Base-by-base conservation (phyloP, 2,888 invertebrate species). In the Apodemia zela region DNA sequence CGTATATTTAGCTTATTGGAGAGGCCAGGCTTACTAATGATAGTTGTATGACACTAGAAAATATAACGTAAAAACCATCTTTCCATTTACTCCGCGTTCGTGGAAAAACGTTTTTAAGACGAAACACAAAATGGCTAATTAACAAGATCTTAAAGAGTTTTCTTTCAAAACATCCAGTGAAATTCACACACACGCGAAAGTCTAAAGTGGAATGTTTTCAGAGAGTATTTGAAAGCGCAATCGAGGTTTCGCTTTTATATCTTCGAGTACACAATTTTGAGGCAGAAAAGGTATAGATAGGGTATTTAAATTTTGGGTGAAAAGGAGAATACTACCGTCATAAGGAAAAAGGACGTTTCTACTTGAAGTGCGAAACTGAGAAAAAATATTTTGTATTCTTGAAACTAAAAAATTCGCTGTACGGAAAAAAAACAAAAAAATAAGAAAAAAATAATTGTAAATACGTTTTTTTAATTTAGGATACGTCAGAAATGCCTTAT, bases 81-180 rank as follows among this genome's bases (percentile, higher is more conserved):
- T 29, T 29, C 45, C 59, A 59, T 65, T 63, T 54, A 57, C 49
- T 54, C 51, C 60, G 59, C 47, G 51, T 38, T 59, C 11, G 35
- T 62, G 62, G 59, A 62, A 59, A 45, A 57, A 29, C 54, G 29
- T 60, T 62, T 29, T 54, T 58, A 54, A 54, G 54, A 29, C 7
- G 29, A 45, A 51, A 51, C 21, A 54, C 25, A 54, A 15, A 54
- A 54, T 25, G 54, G 54, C 54, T 54, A 54, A 54, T 54, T 54
- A 54, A 25, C 25, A 18, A 25, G 21, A 29, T 25, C 54, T 54
- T 54, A 29, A 54, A 54, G 29, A 54, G 54, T 13, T 54, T 25
- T 54, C 54, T 54, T 25, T 54, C 54, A 54, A 7, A 25, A 25
- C 54, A 25, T 25, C 2, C 45, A 4, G 54, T 25, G 29, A 15